A percentile compares a stretch with the other conserved stretches of the same genome.
Evolutionary conservation across 2,888 invertebrate genomes (phyloP).

Genomic region (Andrena fulva): DNA sequence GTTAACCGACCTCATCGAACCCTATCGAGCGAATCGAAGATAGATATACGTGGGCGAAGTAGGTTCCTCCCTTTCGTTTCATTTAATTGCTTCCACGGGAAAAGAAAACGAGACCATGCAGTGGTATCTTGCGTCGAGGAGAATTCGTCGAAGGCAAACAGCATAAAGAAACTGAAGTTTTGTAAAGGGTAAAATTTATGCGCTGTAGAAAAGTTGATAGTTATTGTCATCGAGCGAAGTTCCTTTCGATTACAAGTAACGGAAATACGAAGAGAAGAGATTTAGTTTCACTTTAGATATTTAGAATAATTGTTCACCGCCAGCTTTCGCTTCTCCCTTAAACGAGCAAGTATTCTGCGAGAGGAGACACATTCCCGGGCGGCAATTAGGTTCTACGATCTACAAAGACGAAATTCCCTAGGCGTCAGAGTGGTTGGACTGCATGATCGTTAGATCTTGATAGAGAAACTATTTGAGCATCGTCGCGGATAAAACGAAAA

Average conservation of each 20-base stretch:
- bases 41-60: not conserved
- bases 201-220: not conserved
- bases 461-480: not conserved
- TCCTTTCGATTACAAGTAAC: not conserved
- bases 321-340: not conserved
- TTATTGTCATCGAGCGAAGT: conserved; percentile 30
- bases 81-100: not conserved
- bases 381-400: too few species aligned
- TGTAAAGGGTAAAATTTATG: not conserved
- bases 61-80: not conserved
- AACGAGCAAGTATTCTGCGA: not conserved
- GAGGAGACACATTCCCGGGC: not conserved
- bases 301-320: not conserved
- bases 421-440: not conserved
- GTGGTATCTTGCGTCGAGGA: not conserved
- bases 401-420: not conserved
- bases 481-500: conserved; percentile 28
- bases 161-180: not conserved
- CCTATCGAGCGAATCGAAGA: not conserved
- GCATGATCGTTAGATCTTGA: conserved; percentile 6
- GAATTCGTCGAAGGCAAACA: not conserved
- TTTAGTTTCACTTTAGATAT: not conserved
- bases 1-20: not conserved
- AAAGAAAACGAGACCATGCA: conserved; percentile 10
- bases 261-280: not conserved